Base-by-base conservation (phyloP, 1,140 invertebrate species). In the Nasonia longicornis region DNA sequence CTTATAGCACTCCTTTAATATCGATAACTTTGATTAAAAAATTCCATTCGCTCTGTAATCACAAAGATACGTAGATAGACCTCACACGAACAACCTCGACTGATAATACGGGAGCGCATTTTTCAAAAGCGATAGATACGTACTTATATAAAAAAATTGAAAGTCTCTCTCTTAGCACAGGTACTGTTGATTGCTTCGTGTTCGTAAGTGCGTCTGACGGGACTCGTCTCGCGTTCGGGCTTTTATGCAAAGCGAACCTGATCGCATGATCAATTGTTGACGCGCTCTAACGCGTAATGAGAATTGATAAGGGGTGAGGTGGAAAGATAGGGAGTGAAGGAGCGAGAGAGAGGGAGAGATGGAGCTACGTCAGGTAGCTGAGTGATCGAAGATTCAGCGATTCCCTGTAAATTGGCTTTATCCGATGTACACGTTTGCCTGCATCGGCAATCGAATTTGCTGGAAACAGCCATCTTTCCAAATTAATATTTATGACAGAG, bases 231-330 rank as follows among this genome's bases (percentile, higher is more conserved):
- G n/a, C 11, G 8, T 10, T 26, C n/a, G 58, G 79, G 66, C 67
- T 81, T 81, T 76, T 81, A 81, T 81, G 73, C 29, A 14, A 70
- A 70, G 22, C 14, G 11, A 48, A 29, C 11, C 42, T 14, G 66
- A 71, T 76, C 63, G 22, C n/a, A 63, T 71, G 26, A 81, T 76
- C 73, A 64, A 70, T 76, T 70, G 22, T 81, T 72, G 45, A 63
- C 79, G n/a, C n/a, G 8, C 6, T 76, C 20, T 63, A 75, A 45
- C n/a, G 7, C 26, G 63, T 70, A 70, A 70, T 31, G 4, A 31
- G 31, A 71, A 81, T 76, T 70, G 73, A 81, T 81, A 81, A 81
- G 66, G 26, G 31, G 7, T 80, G 7, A 38, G 42, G 31, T 48
- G 35, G 14, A 35, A 20, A 67, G 79, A 75, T 73, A 79, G 52